Evolutionary conservation across 2,113 vertebrate genomes (phyloP), one percentile per base, ranked within the genome.

Genomic region (Neotoma lepida): DNA sequence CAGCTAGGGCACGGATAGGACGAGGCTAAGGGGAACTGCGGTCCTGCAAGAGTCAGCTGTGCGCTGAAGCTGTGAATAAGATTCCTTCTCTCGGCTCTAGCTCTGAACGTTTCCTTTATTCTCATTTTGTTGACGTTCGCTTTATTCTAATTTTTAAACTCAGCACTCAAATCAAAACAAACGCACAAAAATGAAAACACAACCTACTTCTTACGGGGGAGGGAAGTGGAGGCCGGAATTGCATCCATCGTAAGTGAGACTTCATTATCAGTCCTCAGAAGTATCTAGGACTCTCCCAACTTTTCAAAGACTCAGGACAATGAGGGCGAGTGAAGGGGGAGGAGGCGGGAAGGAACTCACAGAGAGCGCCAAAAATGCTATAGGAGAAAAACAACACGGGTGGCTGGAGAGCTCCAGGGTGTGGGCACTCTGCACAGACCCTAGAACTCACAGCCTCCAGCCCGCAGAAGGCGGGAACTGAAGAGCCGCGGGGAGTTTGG

Each of bases 251-350:
- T 35, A 35, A 88, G 85, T 30, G 80, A 39, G 76, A 86, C 91
- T 95, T 97, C 46, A 77, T 92, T 71, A 46, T 74, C 95, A 95
- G 93, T 95, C 87, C 58, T 93, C 78, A 91, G 88, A 94, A 95
- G 93, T 92, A 84, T 91, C 91, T 71, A 6, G 1, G 76, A 86
- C 88, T 95, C 94, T 81, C 46, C 95, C 74, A 97, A 97, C 96
- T 97, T 97, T 96, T 96, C 89, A 91, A 95, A 94, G 93, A 81
- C 64, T 51, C 71, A 0, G 87, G 44, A 96, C 93, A 96, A 90
- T 90, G 78, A 44, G 22, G 56, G 41, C 35, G 14, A 73, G 82
- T 1, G 89, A 51, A 68, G 73, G 74, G 71, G n/a, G 93, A 41
- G 78, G 86, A 44, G 56, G 2, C 6, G 18, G 39, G 51, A 46